These are phyloP conservation scores for Pteronotus mesoamericanus DNA, from an alignment of 2,797 vertebrate species.

Conservation along the genomic window DNA sequence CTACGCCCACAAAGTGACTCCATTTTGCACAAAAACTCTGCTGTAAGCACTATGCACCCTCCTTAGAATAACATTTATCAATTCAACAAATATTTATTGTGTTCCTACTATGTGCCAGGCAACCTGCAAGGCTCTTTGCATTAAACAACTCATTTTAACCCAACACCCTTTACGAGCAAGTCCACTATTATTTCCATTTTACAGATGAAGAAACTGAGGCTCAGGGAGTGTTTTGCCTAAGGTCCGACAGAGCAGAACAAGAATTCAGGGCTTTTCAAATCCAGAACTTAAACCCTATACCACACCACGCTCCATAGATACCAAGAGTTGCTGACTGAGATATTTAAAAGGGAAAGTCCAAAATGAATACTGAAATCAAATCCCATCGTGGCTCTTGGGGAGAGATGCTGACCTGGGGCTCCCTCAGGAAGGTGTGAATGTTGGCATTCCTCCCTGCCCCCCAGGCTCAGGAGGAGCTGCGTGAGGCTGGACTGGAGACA, in stretches of 20 bases:
- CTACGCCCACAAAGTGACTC: not conserved
- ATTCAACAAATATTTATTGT: not conserved
- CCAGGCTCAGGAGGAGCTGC: not conserved
- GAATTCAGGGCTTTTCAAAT: not conserved
- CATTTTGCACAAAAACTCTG: not conserved
- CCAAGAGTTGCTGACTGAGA: not conserved
- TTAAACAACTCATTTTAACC: not conserved
- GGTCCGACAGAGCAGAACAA: not conserved
- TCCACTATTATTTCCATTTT: not conserved
- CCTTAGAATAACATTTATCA: not conserved
- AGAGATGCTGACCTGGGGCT: not conserved
- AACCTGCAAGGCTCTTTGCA: too few species aligned
- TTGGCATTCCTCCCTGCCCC: not conserved
- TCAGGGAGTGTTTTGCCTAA: not conserved
- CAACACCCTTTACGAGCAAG: not conserved
- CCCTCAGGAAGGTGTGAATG: not conserved
- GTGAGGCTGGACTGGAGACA: not conserved
- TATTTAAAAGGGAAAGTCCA: not conserved
- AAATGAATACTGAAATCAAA: not conserved
- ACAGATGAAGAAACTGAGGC: conserved; percentile 30
- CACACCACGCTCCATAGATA: not conserved
- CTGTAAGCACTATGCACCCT: not conserved
- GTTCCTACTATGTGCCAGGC: not conserved
- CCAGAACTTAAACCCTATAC: not conserved
- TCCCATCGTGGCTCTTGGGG: rapidly evolving